phyloP scores from a whole-genome alignment of 2,113 vertebrate species.

The Crocuta crocuta region DNA sequence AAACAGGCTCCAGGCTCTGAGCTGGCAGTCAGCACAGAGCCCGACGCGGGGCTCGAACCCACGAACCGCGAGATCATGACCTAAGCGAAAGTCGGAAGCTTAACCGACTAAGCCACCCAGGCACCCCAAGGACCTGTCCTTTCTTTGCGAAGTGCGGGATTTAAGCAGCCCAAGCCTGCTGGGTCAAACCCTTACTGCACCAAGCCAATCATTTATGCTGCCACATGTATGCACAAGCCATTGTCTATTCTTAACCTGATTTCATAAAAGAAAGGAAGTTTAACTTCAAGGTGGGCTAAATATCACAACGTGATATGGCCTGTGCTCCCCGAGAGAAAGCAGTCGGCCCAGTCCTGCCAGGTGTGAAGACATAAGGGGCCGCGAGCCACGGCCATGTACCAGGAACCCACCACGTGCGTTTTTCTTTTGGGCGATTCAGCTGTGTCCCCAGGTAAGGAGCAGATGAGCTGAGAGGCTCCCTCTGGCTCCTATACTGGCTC shows the following conservation, averaged over 20 bases:
- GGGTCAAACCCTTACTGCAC: not conserved
- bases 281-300: not conserved
- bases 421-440: not conserved
- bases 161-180: not conserved
- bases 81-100: too few relatives aligned
- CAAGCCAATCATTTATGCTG: not conserved
- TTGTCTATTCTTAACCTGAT: not conserved
- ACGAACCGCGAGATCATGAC: too few relatives aligned
- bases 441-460: not conserved
- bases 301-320: rapidly evolving
- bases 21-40: too few relatives aligned
- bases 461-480: not conserved
- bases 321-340: not conserved
- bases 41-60: too few relatives aligned
- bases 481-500: not conserved
- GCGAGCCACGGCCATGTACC: not conserved
- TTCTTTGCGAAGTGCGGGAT: not conserved
- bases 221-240: not conserved
- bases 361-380: not conserved
- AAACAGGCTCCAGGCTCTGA: too few relatives aligned
- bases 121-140: too few relatives aligned
- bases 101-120: too few relatives aligned
- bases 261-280: not conserved
- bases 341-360: not conserved
- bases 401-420: rapidly evolving